These are phyloP conservation scores for Bombus polaris DNA, from an alignment of 1,140 invertebrate genomes.

Conservation along the genomic window DNA sequence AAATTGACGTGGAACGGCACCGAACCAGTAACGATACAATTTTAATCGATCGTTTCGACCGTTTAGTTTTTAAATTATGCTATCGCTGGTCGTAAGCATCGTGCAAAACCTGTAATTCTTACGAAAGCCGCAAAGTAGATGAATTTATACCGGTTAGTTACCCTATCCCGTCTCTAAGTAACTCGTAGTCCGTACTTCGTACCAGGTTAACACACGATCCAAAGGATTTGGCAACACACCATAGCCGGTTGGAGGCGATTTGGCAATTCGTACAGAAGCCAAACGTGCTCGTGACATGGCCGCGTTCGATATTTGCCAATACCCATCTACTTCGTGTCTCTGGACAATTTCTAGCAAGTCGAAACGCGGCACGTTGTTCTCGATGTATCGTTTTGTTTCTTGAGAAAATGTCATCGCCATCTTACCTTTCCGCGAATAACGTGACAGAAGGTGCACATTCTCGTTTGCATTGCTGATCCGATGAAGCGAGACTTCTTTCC, in stretches of 20 bases:
- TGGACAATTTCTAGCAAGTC: neutral
- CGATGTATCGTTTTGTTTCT: neutral
- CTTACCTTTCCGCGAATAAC: neutral
- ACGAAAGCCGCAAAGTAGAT: neutral
- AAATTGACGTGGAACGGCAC: too few relatives aligned
- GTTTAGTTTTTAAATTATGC: neutral
- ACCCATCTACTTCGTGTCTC: neutral
- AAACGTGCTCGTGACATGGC: slow-evolving; percentile 19
- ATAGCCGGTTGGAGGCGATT: slow-evolving; percentile 15
- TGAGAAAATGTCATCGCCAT: neutral
- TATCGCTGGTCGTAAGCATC: neutral
- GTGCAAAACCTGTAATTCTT: neutral
- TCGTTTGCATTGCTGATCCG: neutral
- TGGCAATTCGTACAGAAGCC: slow-evolving; percentile 31
- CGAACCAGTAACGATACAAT: too few relatives aligned
- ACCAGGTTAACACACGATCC: neutral
- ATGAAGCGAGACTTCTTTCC: too few relatives aligned
- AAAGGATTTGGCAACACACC: slow-evolving; percentile 25
- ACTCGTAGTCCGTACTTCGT: neutral
- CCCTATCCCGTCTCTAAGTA: neutral
- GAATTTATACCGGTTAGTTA: slow-evolving; percentile 10
- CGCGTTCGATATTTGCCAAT: slow-evolving; percentile 13
- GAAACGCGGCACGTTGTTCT: neutral
- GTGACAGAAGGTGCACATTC: neutral
- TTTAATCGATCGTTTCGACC: neutral